Evolutionary conservation across 1,140 invertebrate species (phyloP).

Genomic region (Microplitis demolitor): DNA sequence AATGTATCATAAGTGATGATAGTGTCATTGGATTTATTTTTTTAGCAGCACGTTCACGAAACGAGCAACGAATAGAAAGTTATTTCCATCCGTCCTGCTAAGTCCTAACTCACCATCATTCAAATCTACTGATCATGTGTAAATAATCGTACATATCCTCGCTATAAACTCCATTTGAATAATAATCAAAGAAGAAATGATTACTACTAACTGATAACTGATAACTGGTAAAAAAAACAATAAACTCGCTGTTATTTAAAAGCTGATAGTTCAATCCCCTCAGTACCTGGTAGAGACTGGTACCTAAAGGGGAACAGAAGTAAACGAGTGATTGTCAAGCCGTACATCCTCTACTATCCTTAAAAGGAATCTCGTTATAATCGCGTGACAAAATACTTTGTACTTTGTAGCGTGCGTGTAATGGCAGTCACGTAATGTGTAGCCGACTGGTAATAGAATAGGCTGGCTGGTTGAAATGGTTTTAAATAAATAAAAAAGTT

Average conservation of each 20-base stretch:
- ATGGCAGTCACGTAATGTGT: background rate
- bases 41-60: background rate
- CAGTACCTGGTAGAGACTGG: conserved; percentile 1
- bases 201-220: too few species aligned
- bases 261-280: background rate
- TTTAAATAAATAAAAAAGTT: too few species aligned
- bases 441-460: background rate
- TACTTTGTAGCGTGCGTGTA: background rate
- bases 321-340: background rate
- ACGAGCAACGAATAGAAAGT: background rate
- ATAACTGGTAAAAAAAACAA: too few species aligned
- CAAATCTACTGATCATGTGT: background rate
- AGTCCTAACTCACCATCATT: background rate
- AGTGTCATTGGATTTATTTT: too few species aligned
- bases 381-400: conserved; percentile 19
- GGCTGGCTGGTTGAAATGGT: too few species aligned
- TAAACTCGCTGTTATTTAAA: background rate
- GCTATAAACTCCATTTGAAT: too few species aligned
- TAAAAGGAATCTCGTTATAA: background rate
- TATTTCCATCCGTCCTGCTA: background rate
- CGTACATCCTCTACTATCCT: too few species aligned
- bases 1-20: too few species aligned
- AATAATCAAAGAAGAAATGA: too few species aligned
- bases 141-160: background rate
- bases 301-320: background rate